phyloP scores from a whole-genome alignment of 1,140 invertebrate species.

The Myzus persicae region DNA sequence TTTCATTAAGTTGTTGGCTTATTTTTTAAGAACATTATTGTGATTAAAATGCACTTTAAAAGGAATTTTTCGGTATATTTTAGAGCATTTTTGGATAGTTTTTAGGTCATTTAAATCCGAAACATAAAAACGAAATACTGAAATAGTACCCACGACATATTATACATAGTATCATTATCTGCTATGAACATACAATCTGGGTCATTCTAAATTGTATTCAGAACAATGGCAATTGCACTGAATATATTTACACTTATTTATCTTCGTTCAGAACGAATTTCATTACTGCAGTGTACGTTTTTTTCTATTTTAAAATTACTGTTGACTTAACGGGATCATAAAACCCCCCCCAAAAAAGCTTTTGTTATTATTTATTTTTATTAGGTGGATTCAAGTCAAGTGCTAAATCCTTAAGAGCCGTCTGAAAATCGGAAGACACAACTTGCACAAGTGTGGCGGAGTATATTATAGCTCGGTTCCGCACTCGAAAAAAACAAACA shows the following conservation, averaged over 20 bases:
- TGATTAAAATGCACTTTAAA: too few relatives aligned
- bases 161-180: neutral
- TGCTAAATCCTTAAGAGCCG: neutral
- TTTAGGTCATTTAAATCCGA: too few relatives aligned
- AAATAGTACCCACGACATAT: too few relatives aligned
- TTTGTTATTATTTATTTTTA: constrained; percentile 3
- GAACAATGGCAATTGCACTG: neutral
- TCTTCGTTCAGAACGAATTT: neutral
- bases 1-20: fast-evolving
- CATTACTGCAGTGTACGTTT: neutral
- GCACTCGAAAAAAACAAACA: neutral
- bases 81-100: too few relatives aligned
- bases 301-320: neutral
- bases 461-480: neutral
- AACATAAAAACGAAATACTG: too few relatives aligned
- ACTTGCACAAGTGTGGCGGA: too few relatives aligned
- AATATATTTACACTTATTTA: neutral
- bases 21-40: too few relatives aligned
- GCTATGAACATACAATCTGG: neutral
- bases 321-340: neutral
- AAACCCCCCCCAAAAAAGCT: neutral
- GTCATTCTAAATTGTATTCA: neutral
- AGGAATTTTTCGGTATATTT: too few relatives aligned
- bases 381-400: neutral
- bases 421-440: neutral